Evolutionary conservation across 2,113 vertebrate genomes (phyloP).

Genomic region (Varanus komodoensis): DNA sequence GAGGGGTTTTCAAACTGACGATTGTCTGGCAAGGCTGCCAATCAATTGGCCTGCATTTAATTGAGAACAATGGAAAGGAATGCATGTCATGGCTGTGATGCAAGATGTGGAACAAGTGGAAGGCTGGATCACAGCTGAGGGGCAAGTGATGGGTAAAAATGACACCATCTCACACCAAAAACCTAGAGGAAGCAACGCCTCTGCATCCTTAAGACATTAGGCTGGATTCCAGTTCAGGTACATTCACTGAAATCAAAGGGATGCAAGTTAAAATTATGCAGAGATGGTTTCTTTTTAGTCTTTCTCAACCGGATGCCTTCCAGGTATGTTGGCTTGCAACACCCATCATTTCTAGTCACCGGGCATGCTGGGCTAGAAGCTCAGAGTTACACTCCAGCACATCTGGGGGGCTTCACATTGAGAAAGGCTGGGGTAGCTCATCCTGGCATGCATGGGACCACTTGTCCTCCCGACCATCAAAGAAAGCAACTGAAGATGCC

Average conservation of each 20-base stretch:
- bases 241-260: not conserved
- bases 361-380: no score
- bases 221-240: not conserved
- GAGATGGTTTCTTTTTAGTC: not conserved
- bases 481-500: not conserved
- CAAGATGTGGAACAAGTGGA: not conserved
- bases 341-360: no score
- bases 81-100: not conserved
- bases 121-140: not conserved
- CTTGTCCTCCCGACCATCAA: no score
- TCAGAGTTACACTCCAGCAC: no score
- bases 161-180: not conserved
- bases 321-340: no score
- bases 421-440: no score
- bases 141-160: not conserved
- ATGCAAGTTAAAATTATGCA: not conserved
- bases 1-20: slow-evolving; percentile 4
- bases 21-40: not conserved
- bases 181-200: not conserved
- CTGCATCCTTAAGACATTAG: not conserved
- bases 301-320: no score
- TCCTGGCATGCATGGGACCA: no score
- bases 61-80: not conserved
- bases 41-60: not conserved
- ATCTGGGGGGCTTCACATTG: no score